These are phyloP conservation scores for Fragum sueziense DNA, from an alignment of 2,888 invertebrate genomes.

Conservation along the genomic window DNA sequence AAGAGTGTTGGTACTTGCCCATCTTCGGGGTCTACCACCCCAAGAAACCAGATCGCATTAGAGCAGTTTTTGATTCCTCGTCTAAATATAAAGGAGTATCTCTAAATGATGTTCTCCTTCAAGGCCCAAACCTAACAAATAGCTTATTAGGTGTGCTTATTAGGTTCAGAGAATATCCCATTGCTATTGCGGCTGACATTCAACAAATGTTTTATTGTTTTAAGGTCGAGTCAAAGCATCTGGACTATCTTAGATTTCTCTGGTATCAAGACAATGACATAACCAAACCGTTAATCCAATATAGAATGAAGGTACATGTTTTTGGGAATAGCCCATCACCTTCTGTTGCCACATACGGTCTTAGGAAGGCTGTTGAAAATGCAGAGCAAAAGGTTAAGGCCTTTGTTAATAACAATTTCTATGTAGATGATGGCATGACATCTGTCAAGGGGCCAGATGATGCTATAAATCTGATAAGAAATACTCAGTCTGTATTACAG, in stretches of 20 bases:
- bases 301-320: conserved; percentile 33
- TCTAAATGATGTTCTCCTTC: conserved; percentile 49
- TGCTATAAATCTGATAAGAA: conserved; percentile 19
- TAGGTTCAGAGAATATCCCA: conserved; percentile 37
- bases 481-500: conserved; percentile 36
- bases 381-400: background rate
- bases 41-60: conserved; percentile 49
- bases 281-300: conserved; percentile 37
- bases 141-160: conserved; percentile 45
- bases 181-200: conserved; percentile 53
- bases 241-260: conserved; percentile 55
- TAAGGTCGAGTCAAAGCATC: conserved; percentile 42
- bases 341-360: background rate
- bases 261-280: conserved; percentile 56
- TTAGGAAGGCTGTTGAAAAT: background rate
- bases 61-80: conserved; percentile 60
- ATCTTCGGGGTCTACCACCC: conserved; percentile 32
- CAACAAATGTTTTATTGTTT: conserved; percentile 61
- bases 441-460: background rate
- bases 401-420: background rate
- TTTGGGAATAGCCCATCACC: conserved; percentile 18
- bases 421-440: conserved; percentile 14
- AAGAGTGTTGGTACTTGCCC: background rate
- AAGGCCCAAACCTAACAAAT: conserved; percentile 58
- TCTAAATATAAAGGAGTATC: conserved; percentile 48